Conservation (phyloP, 2,888 invertebrate genomes). For the Ptilodon capucinus region DNA sequence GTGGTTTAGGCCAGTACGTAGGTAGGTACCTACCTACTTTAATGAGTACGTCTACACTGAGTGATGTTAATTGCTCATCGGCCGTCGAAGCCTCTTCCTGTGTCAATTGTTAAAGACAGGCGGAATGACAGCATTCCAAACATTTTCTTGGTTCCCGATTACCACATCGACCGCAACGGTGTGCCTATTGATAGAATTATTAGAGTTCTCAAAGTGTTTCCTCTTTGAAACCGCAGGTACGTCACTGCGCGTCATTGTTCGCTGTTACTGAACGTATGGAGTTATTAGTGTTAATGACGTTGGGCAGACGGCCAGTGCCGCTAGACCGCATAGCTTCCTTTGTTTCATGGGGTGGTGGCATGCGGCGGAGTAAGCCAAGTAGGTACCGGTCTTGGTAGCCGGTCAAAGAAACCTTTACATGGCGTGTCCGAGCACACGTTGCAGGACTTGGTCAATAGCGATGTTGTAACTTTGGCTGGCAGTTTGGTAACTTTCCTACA, state of each 20-base stretch:
- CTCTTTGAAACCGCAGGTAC: slow-evolving; percentile 65
- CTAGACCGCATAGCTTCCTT: slow-evolving; percentile 63
- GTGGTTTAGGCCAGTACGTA: no score
- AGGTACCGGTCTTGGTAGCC: no score
- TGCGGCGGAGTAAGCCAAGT: no score
- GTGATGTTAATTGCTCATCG: slow-evolving; percentile 23
- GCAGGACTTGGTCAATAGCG: no score
- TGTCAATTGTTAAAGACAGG: slow-evolving; percentile 46
- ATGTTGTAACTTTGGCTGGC: no score
- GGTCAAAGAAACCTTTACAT: no score
- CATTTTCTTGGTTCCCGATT: slow-evolving; percentile 56
- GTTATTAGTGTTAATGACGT: slow-evolving; percentile 75
- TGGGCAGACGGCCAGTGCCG: slow-evolving; percentile 49
- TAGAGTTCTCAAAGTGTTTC: slow-evolving; percentile 57
- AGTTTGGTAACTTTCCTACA: no score
- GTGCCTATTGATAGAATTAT: slow-evolving; percentile 75
- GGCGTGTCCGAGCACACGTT: no score
- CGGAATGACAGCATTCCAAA: slow-evolving; percentile 48
- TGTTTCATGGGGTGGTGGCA: slow-evolving; percentile 30
- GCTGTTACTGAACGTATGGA: slow-evolving; percentile 55
- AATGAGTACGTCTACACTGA: no score
- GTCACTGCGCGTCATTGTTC: slow-evolving; percentile 51
- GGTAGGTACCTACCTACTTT: no score
- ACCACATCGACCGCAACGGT: slow-evolving; percentile 68
- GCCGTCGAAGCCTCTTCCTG: slow-evolving; percentile 40